phyloP scores from a whole-genome alignment of 2,113 vertebrate genomes.

The Anoura caudifer region DNA sequence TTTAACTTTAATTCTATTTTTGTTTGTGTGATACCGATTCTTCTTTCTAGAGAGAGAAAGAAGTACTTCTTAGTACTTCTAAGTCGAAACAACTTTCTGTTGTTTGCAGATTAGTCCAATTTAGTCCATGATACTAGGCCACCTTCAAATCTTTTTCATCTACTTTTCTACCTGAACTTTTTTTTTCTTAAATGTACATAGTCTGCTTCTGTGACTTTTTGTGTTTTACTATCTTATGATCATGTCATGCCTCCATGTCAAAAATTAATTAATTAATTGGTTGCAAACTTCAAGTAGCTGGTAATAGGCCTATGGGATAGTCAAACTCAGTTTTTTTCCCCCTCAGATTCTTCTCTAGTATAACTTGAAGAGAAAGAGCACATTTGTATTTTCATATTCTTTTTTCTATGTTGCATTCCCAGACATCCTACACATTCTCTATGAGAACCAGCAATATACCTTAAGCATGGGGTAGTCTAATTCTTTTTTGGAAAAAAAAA shows the following conservation, averaged over 20 bases:
- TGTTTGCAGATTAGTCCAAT: neutral
- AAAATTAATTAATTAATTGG: neutral
- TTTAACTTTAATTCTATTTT: neutral
- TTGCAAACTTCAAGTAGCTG: neutral
- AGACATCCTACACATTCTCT: neutral
- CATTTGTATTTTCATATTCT: neutral
- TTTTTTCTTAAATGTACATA: neutral
- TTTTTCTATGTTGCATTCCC: neutral
- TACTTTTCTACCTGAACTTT: neutral
- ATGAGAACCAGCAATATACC: neutral
- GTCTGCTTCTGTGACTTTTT: neutral
- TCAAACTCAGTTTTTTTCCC: neutral
- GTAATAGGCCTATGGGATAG: neutral
- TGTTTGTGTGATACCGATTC: neutral
- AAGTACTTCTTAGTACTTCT: neutral
- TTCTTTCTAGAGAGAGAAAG: no score
- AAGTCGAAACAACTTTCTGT: neutral
- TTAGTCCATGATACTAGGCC: neutral
- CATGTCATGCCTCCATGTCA: neutral
- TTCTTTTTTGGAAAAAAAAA: neutral
- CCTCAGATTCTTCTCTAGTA: neutral
- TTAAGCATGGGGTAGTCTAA: neutral
- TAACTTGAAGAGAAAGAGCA: neutral
- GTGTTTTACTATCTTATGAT: neutral
- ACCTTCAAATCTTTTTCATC: neutral